Evolutionary conservation across 2,888 invertebrate species (phyloP).

Genomic region (Crocallis elinguaria): DNA sequence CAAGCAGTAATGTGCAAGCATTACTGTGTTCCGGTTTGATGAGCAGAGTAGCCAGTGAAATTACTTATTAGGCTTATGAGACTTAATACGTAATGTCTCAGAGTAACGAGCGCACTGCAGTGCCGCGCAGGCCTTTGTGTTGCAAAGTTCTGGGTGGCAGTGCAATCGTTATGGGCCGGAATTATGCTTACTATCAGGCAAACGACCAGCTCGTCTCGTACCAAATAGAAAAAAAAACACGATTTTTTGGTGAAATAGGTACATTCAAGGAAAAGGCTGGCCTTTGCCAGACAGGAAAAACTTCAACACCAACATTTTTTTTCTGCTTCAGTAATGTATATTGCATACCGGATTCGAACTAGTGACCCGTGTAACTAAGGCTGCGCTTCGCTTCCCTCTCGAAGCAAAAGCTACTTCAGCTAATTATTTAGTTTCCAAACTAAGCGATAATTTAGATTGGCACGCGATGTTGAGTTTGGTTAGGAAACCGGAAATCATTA

Average conservation of each 20-base stretch:
- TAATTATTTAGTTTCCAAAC: conserved; percentile 69
- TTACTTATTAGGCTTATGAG: too few species aligned
- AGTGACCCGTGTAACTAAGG: background rate
- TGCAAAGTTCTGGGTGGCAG: too few species aligned
- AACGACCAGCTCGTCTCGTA: too few species aligned
- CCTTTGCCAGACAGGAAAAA: background rate
- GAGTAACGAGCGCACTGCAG: too few species aligned
- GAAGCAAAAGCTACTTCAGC: conserved; percentile 55
- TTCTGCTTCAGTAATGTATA: background rate
- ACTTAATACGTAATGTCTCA: too few species aligned
- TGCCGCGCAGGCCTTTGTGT: too few species aligned
- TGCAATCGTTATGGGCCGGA: too few species aligned
- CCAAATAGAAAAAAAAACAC: background rate
- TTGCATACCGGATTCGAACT: background rate
- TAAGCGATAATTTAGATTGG: conserved; percentile 61
- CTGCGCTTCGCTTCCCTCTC: background rate
- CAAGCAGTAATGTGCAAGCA: too few species aligned
- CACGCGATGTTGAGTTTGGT: conserved; percentile 34
- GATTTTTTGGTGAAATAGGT: background rate
- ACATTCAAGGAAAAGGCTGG: background rate
- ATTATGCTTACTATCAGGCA: too few species aligned
- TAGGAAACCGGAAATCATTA: conserved; percentile 46
- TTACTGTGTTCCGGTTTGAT: too few species aligned
- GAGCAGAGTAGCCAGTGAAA: too few species aligned
- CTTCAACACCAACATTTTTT: background rate